These are phyloP conservation scores for Dallia pectoralis DNA, from an alignment of 2,797 vertebrate genomes.

Conservation along the genomic window DNA sequence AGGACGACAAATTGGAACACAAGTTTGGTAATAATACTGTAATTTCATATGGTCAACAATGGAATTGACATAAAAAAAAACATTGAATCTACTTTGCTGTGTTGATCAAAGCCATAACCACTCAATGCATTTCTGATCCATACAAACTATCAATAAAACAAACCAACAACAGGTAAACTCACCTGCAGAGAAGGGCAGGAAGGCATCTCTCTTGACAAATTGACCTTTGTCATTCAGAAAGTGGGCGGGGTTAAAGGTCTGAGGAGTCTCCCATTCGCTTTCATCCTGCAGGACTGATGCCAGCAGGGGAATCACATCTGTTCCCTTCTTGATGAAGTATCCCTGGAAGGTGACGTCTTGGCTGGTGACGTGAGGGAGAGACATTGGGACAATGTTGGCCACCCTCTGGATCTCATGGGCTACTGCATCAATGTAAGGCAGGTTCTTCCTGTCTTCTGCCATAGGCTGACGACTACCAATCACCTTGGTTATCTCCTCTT, in stretches of 20 bases:
- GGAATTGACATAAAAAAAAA: no score
- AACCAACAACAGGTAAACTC: constrained; percentile 12
- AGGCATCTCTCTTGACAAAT: constrained; percentile 10
- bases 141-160: neutral
- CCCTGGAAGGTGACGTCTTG: constrained; percentile 26
- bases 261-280: constrained; percentile 4
- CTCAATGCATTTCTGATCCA: no score
- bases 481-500: no score
- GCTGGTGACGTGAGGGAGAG: constrained; percentile 9
- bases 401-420: constrained; percentile 42
- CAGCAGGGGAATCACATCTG: constrained; percentile 9
- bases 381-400: constrained; percentile 27
- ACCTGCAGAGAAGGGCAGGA: neutral
- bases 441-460: no score
- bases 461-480: no score
- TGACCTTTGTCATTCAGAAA: no score
- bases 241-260: no score
- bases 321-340: constrained; percentile 35
- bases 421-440: no score
- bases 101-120: neutral
- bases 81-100: neutral
- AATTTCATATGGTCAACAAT: no score
- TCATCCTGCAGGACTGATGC: constrained; percentile 11
- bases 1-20: no score
- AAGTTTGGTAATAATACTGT: no score